Evolutionary conservation across 2,113 vertebrate species (phyloP).

Genomic region (Ictalurus furcatus): DNA sequence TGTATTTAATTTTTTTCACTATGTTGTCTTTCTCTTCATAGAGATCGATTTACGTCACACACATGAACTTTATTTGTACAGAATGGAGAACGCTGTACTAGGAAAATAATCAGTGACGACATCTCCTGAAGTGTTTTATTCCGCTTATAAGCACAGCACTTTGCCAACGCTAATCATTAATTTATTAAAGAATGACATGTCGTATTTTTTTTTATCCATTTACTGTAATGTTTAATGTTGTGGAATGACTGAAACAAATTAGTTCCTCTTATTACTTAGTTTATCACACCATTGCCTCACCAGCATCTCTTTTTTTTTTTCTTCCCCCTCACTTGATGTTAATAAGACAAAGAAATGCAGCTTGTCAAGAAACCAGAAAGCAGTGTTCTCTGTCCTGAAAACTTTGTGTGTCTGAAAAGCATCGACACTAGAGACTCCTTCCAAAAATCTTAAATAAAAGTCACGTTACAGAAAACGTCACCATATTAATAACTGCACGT

Average conservation of each 20-base stretch:
- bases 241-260: neutral
- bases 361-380: neutral
- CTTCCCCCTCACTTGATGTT: too few relatives aligned
- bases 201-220: neutral
- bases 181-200: neutral
- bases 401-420: neutral
- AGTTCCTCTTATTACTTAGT: neutral
- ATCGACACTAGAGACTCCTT: neutral
- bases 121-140: neutral
- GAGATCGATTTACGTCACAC: neutral
- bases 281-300: neutral
- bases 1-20: neutral
- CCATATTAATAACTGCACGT: neutral
- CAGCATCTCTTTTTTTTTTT: neutral
- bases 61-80: neutral
- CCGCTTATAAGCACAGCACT: neutral
- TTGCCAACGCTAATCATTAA: neutral
- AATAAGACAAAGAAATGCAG: neutral
- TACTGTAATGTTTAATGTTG: neutral
- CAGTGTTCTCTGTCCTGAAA: neutral
- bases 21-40: neutral
- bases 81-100: neutral
- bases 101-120: neutral
- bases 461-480: neutral
- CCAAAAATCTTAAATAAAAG: neutral